Evolutionary conservation across 2,888 invertebrate genomes (phyloP).

Genomic region (Phalangium opilio): DNA sequence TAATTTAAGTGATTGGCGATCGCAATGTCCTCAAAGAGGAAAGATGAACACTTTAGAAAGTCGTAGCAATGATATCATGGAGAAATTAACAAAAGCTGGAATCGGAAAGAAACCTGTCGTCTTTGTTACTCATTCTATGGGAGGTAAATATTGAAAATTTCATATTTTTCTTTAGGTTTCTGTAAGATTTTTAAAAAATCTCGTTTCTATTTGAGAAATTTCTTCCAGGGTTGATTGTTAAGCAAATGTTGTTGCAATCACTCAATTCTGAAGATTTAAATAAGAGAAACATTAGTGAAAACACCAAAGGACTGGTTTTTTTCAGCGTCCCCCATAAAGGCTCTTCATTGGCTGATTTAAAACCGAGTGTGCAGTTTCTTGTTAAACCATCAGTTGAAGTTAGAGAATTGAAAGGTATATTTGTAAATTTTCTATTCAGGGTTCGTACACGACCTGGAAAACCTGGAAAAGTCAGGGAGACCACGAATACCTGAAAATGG

Average conservation of each 20-base stretch:
- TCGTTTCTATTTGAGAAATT: neutral
- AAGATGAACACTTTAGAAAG: slow-evolving; percentile 37
- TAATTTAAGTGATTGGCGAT: slow-evolving; percentile 63
- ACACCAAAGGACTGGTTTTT: slow-evolving; percentile 68
- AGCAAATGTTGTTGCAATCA: slow-evolving; percentile 47
- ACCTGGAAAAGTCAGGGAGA: no score
- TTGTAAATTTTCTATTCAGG: no score
- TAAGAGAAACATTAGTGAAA: slow-evolving; percentile 46
- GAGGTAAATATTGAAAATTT: slow-evolving; percentile 37
- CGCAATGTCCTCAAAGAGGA: slow-evolving; percentile 42
- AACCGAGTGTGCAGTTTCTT: slow-evolving; percentile 57
- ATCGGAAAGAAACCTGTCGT: slow-evolving; percentile 68
- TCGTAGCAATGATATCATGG: slow-evolving; percentile 48
- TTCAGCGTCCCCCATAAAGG: slow-evolving; percentile 82
- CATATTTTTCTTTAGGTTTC: no score
- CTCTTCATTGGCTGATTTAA: slow-evolving; percentile 56
- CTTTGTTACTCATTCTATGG: slow-evolving; percentile 94
- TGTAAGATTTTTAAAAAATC: neutral
- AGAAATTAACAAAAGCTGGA: slow-evolving; percentile 52
- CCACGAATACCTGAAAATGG: no score
- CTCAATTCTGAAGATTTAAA: slow-evolving; percentile 24
- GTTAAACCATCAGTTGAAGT: slow-evolving; percentile 79
- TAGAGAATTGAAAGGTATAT: slow-evolving; percentile 52
- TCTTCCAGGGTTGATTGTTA: slow-evolving; percentile 53
- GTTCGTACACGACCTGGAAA: no score